phyloP scores from a whole-genome alignment of 2,888 invertebrate genomes.

The Orchesellides sinensis region DNA sequence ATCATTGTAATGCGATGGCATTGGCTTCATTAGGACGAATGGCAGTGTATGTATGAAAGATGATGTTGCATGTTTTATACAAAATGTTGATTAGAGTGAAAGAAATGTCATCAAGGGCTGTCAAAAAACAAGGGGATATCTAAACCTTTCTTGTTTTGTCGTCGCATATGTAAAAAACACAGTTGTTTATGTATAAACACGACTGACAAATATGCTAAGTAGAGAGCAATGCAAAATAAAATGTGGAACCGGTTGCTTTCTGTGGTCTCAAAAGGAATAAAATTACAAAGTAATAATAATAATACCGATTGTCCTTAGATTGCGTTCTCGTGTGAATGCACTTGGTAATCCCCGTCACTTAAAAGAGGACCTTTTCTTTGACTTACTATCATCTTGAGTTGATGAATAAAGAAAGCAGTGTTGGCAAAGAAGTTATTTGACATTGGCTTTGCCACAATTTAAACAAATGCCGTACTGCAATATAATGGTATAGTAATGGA shows the following conservation, averaged over 20 bases:
- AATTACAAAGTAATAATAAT: conserved; percentile 45
- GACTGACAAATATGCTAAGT: background rate
- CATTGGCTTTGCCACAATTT: conserved; percentile 39
- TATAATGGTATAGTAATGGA: background rate
- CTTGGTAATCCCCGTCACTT: background rate
- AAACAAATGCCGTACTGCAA: too few species aligned
- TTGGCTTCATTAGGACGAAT: background rate
- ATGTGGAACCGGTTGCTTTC: conserved; percentile 52
- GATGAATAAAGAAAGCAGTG: conserved; percentile 46
- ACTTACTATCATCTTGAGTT: conserved; percentile 1
- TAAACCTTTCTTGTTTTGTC: background rate
- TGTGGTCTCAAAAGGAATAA: conserved; percentile 29
- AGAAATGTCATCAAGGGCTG: conserved; percentile 45
- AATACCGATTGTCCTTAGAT: conserved; percentile 21
- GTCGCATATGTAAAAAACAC: background rate
- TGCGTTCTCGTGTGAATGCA: conserved; percentile 25
- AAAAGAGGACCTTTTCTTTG: background rate
- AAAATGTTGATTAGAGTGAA: conserved; percentile 20
- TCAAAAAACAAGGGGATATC: conserved; percentile 3
- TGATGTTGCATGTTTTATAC: background rate
- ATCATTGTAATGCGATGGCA: conserved; percentile 17
- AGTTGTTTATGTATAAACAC: background rate
- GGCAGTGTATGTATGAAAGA: too few species aligned
- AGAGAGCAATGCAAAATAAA: background rate
- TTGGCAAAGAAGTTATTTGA: conserved; percentile 17